Percentiles rank a stretch among this genome's conserved stretches.
Conservation (phyloP, 2,797 vertebrate genomes). For the Anguilla marmorata region DNA sequence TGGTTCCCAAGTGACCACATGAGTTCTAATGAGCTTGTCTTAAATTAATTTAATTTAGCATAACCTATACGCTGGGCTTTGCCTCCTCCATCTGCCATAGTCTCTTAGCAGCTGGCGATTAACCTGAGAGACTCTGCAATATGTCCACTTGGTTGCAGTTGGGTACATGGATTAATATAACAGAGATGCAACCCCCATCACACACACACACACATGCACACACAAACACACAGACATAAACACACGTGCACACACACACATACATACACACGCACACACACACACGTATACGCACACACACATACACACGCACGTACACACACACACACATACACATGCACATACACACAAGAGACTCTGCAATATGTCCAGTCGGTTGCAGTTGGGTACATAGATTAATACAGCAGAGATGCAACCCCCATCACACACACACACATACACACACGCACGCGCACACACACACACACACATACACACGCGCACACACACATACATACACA, state of each 20-base stretch:
- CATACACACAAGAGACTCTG: conserved; percentile 14
- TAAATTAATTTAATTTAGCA: conserved; percentile 59
- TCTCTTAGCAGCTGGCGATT: conserved; percentile 51
- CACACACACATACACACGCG: background rate
- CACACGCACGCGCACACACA: background rate
- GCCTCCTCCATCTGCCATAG: conserved; percentile 36
- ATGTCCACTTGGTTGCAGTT: background rate
- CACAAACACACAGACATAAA: background rate
- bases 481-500: background rate
- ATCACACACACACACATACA: background rate
- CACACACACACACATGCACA: background rate
- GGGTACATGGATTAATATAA: background rate
- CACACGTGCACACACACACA: background rate
- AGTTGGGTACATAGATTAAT: background rate
- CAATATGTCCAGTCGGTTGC: background rate
- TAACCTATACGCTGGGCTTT: conserved; percentile 44
- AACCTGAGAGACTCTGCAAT: conserved; percentile 40
- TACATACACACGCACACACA: background rate
- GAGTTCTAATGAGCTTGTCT: conserved; percentile 61
- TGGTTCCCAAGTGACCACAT: conserved; percentile 51
- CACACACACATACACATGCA: background rate
- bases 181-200: background rate
- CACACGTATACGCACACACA: background rate
- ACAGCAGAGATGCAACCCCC: conserved; percentile 5
- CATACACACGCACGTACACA: background rate